Conservation (phyloP, 2,113 vertebrate species). For the Perccottus glenii region DNA sequence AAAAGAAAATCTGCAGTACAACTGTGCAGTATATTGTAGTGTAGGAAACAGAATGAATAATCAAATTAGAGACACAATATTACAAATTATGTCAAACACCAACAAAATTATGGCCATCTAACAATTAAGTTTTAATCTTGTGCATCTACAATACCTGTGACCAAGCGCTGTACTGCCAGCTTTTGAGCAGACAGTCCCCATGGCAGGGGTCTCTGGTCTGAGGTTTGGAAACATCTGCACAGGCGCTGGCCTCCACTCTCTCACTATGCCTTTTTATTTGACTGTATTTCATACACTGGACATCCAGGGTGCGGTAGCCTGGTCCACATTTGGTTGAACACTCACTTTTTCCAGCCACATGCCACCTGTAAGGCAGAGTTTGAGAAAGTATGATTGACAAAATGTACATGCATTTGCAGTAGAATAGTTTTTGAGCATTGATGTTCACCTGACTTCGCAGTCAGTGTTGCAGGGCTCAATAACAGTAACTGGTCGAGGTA, state of each 20-base stretch:
- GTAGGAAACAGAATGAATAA: too few relatives aligned
- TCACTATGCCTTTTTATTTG: conserved; percentile 79
- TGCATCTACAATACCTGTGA: conserved; percentile 83
- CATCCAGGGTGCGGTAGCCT: conserved; percentile 85
- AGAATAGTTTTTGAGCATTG: conserved; percentile 1
- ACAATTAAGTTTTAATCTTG: too few relatives aligned
- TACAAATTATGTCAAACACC: too few relatives aligned
- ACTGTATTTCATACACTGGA: conserved; percentile 90
- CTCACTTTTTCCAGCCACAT: conserved; percentile 87
- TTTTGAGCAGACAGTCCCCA: conserved; percentile 87
- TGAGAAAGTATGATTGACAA: too few relatives aligned
- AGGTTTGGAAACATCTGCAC: conserved; percentile 84
- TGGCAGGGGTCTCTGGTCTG: conserved; percentile 86
- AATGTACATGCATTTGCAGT: neutral
- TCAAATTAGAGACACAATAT: too few relatives aligned
- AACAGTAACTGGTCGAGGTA: conserved; percentile 71
- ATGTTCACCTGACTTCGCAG: conserved; percentile 90
- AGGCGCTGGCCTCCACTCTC: conserved; percentile 81
- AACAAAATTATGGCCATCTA: too few relatives aligned
- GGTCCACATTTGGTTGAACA: conserved; percentile 90
- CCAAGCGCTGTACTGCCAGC: conserved; percentile 94
- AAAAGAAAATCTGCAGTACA: neutral
- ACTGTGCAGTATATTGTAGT: too few relatives aligned
- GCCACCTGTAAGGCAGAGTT: conserved; percentile 82
- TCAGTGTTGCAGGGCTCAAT: conserved; percentile 88